Percentiles rank a stretch among this genome's conserved stretches.
Conservation (phyloP, 2,113 vertebrate species). For the Plotosus lineatus region DNA sequence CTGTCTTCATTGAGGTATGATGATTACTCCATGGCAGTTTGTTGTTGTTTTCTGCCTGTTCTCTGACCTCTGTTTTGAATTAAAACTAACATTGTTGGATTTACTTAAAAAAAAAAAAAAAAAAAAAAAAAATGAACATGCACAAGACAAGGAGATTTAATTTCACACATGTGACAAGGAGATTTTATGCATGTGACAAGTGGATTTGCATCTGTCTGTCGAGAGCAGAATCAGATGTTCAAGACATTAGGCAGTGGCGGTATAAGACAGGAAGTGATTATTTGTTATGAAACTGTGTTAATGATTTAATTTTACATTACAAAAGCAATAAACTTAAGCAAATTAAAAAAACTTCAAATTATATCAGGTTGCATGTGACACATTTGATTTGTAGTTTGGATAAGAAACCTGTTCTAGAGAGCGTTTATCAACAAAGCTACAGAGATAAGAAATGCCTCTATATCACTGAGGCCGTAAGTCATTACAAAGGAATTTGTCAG, state of each 20-base stretch:
- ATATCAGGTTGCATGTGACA: not conserved
- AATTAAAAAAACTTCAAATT: not conserved
- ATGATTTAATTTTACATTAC: not conserved
- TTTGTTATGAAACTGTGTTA: not conserved
- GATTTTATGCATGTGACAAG: not conserved
- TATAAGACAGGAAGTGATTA: no score
- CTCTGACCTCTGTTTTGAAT: not conserved
- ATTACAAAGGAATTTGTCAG: not conserved
- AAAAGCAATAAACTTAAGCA: not conserved
- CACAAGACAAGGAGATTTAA: no score
- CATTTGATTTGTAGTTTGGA: not conserved
- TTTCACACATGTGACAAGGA: not conserved
- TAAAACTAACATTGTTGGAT: not conserved
- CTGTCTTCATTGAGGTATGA: not conserved
- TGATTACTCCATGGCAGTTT: not conserved
- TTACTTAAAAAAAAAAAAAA: not conserved
- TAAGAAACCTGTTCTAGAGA: not conserved
- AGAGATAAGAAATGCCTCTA: not conserved
- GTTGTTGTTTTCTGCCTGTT: not conserved
- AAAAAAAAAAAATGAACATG: no score
- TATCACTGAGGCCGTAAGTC: not conserved
- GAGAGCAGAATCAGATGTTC: not conserved
- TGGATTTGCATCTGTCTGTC: not conserved
- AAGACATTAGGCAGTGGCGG: not conserved
- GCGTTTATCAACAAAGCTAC: not conserved